These are phyloP conservation scores for Euthynnus affinis DNA, from an alignment of 2,797 vertebrate species.

Conservation along the genomic window DNA sequence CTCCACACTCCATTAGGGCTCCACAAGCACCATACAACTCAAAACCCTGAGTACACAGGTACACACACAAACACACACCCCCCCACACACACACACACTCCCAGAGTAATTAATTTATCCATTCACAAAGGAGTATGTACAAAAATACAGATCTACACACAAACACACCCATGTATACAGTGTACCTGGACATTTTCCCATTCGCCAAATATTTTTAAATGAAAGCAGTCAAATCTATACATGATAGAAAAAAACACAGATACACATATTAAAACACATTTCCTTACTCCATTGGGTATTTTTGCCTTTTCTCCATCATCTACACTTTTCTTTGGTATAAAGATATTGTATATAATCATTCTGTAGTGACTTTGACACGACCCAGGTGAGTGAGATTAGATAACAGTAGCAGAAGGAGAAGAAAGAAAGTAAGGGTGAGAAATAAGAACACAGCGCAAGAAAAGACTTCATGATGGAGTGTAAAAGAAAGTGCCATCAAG, in stretches of 20 bases:
- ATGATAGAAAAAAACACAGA: slow-evolving; percentile 16
- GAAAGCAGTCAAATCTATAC: slow-evolving; percentile 27
- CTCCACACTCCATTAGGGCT: slow-evolving; percentile 84
- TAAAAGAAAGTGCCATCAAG: slow-evolving; percentile 34
- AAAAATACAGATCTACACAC: slow-evolving; percentile 31
- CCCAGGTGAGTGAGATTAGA: background rate
- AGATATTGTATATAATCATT: no score
- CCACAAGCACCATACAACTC: slow-evolving; percentile 66
- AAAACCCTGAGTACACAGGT: slow-evolving; percentile 67
- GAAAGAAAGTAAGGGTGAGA: background rate
- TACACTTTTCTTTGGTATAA: no score
- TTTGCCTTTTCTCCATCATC: background rate
- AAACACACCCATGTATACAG: slow-evolving; percentile 4
- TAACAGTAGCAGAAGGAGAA: background rate
- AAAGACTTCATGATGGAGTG: slow-evolving; percentile 18
- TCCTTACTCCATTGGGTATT: background rate
- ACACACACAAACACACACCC: slow-evolving; percentile 44
- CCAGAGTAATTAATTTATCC: slow-evolving; percentile 65
- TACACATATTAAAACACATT: background rate
- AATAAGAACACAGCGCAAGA: background rate
- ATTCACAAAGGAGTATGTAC: slow-evolving; percentile 53
- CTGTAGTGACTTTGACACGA: background rate
- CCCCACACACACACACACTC: slow-evolving; percentile 30
- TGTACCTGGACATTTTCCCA: slow-evolving; percentile 18
- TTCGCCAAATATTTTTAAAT: background rate